Evolutionary conservation across 23 tunicate species (phyloP).

Genomic region (Ascidia mentula): DNA sequence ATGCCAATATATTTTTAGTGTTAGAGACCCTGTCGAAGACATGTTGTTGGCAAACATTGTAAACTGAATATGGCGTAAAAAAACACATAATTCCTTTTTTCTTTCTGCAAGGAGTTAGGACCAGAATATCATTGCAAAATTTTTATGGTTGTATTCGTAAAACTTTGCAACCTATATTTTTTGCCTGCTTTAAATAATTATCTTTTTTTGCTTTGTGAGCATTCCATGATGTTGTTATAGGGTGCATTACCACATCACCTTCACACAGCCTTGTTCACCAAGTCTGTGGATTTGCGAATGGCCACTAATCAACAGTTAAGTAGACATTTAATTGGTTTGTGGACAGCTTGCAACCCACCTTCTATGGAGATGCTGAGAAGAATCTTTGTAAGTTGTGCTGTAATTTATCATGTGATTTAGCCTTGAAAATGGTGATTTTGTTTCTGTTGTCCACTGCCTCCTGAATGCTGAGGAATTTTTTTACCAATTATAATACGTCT

Average conservation of each 20-base stretch:
- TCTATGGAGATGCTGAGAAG: conserved; percentile 81
- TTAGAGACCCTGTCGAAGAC: too few species aligned
- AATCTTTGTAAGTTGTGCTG: conserved; percentile 50
- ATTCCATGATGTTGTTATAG: too few species aligned
- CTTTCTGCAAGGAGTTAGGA: too few species aligned
- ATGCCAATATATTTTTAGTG: too few species aligned
- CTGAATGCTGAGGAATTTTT: background rate
- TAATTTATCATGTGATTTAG: background rate
- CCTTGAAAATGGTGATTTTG: background rate
- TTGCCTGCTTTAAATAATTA: too few species aligned
- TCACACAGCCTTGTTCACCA: conserved; percentile 86
- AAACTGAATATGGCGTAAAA: too few species aligned
- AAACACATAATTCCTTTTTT: too few species aligned
- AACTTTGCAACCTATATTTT: too few species aligned
- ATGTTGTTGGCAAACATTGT: too few species aligned
- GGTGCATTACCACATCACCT: conserved; percentile 94
- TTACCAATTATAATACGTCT: background rate
- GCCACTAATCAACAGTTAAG: conserved; percentile 79
- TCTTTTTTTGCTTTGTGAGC: too few species aligned
- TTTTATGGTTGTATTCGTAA: too few species aligned
- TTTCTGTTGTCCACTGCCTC: background rate
- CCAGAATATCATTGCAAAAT: too few species aligned
- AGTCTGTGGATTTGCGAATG: conserved; percentile 77
- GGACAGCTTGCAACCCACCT: conserved; percentile 93
- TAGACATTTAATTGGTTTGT: conserved; percentile 86